Conservation (phyloP, 2,888 invertebrate species). For the Aproaerema taeniolella region DNA sequence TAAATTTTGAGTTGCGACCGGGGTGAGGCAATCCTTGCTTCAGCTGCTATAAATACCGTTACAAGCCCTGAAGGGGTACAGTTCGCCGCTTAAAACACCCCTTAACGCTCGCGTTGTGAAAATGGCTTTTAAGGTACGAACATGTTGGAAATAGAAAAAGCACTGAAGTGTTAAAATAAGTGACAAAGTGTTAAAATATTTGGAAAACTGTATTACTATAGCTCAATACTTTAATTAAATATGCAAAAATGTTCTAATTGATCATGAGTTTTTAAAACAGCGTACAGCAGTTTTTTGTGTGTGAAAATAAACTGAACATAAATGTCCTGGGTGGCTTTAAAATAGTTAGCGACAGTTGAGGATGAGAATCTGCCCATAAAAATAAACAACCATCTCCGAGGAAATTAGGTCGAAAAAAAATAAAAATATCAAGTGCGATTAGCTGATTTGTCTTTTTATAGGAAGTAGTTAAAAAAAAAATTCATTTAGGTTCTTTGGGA, state of each 20-base stretch:
- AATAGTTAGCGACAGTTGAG: too few relatives aligned
- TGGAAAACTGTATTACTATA: background rate
- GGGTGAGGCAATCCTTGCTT: constrained; percentile 64
- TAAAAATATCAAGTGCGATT: too few relatives aligned
- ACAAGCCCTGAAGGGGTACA: constrained; percentile 55
- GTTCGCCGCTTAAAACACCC: constrained; percentile 58
- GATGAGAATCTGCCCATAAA: too few relatives aligned
- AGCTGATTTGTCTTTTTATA: too few relatives aligned
- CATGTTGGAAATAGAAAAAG: background rate
- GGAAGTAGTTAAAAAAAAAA: too few relatives aligned
- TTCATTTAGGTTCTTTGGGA: too few relatives aligned
- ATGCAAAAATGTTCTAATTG: background rate
- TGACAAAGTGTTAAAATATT: background rate
- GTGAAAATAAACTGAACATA: too few relatives aligned
- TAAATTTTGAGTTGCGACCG: constrained; percentile 74
- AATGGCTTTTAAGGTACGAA: constrained; percentile 69
- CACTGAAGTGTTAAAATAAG: constrained; percentile 7
- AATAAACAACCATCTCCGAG: too few relatives aligned
- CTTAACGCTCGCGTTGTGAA: constrained; percentile 55
- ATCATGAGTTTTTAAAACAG: background rate
- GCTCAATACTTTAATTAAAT: background rate
- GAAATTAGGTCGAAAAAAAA: too few relatives aligned
- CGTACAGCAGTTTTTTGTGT: background rate
- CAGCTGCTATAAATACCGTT: constrained; percentile 61
- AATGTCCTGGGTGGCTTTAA: too few relatives aligned